These are phyloP conservation scores for Myocastor coypus DNA, from an alignment of 2,113 vertebrate species.

Conservation along the genomic window DNA sequence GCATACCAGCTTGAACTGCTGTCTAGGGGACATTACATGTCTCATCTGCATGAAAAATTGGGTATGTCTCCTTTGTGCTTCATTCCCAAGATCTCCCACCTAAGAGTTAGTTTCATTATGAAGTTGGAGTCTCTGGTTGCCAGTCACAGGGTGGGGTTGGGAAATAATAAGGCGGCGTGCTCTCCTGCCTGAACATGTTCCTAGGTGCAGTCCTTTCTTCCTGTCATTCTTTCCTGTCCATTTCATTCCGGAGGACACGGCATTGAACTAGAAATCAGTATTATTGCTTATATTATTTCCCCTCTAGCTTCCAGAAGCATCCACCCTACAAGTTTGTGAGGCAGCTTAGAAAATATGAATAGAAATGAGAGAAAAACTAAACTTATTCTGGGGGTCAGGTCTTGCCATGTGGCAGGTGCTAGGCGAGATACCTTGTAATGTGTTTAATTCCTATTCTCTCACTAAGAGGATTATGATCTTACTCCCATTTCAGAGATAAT, in stretches of 20 bases:
- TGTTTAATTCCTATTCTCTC: not conserved
- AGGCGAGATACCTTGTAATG: not conserved
- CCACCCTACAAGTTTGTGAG: not conserved
- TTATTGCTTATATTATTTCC: not conserved
- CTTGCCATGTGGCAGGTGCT: not conserved
- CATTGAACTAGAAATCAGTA: not conserved
- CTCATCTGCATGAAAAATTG: constrained; percentile 61
- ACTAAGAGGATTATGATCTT: not conserved
- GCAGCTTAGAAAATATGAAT: constrained; percentile 10
- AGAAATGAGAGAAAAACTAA: not conserved
- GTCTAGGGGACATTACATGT: constrained; percentile 59
- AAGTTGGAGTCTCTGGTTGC: constrained; percentile 67
- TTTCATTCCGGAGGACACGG: not conserved
- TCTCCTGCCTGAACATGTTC: not conserved
- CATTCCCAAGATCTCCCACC: constrained; percentile 32
- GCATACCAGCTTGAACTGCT: constrained; percentile 60
- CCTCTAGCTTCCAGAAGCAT: constrained; percentile 25
- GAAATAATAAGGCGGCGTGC: constrained; percentile 1
- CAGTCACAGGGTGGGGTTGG: not conserved
- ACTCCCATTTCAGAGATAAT: constrained; percentile 30
- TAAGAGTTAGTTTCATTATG: constrained; percentile 55
- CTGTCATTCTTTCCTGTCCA: not conserved
- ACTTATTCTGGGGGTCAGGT: not conserved
- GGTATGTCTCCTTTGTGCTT: constrained; percentile 36
- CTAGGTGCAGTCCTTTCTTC: not conserved